These are phyloP conservation scores for Cydia fagiglandana DNA, from an alignment of 1,140 invertebrate genomes.

Conservation along the genomic window DNA sequence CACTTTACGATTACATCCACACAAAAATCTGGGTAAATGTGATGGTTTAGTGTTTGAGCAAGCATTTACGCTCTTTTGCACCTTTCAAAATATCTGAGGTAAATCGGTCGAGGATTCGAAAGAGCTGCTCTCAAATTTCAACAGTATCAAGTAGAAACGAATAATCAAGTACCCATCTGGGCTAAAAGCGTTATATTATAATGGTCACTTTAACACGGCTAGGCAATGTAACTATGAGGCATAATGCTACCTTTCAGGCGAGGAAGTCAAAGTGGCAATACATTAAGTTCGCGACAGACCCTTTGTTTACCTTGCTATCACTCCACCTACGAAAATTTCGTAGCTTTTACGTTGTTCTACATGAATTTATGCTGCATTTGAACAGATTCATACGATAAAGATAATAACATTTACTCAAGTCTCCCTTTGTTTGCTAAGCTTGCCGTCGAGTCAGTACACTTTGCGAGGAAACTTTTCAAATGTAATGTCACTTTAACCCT, in stretches of 20 bases:
- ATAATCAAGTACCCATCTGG: neutral
- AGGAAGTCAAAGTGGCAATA: slow-evolving; percentile 24
- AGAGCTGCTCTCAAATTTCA: slow-evolving; percentile 15
- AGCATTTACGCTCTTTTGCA: no score
- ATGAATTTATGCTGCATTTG: slow-evolving; percentile 6
- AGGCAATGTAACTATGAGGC: neutral
- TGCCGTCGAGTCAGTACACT: slow-evolving; percentile 15
- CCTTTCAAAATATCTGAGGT: no score
- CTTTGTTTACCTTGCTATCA: slow-evolving; percentile 28
- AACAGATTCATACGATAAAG: slow-evolving; percentile 19
- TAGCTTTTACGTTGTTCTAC: neutral
- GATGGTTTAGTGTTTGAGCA: no score
- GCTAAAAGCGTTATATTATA: slow-evolving; percentile 21
- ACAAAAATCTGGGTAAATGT: no score
- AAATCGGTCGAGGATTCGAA: neutral
- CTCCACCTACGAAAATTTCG: slow-evolving; percentile 2
- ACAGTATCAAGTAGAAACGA: neutral
- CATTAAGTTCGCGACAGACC: slow-evolving; percentile 17
- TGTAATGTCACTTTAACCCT: slow-evolving; percentile 32
- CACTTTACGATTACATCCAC: no score
- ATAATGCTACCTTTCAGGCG: slow-evolving; percentile 14
- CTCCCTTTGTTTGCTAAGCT: slow-evolving; percentile 24
- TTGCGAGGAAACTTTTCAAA: slow-evolving; percentile 30
- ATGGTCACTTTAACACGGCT: slow-evolving; percentile 1
- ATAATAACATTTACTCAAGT: slow-evolving; percentile 18